Evolutionary conservation across 1,140 invertebrate genomes (phyloP), one percentile per base, ranked within the genome.

Genomic region (Schlechtendalia chinensis): DNA sequence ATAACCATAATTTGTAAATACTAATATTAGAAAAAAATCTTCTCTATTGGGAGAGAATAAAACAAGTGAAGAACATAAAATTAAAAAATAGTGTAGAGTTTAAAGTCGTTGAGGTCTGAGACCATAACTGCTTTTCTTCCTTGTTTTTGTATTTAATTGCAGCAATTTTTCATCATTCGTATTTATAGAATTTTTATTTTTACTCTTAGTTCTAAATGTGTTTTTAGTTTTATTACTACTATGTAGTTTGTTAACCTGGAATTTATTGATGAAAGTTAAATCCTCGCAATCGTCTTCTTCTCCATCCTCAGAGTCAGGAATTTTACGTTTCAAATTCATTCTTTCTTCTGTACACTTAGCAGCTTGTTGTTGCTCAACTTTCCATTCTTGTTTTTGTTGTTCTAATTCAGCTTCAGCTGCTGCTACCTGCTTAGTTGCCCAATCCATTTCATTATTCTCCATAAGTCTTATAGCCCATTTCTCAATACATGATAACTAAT

Each of bases 331-430:
- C 56, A 87, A 87, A 45, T 77, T 77, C 56, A 91, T 39, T 79
- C 82, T 74, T 72, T 80, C 39, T 71, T 88, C 67, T 92, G 91
- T 83, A 94, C 90, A 85, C 95, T 92, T 84, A 93, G 91, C 74
- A 91, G 87, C 84, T 74, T 93, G 91, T 81, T 93, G 91, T 81
- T 95, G 90, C 84, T 93, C 93, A 79, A 93, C 86, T 85, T 98
- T 96, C 96, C 97, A 98, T 84, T 98, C 95, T 83, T 92, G 92
- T 86, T 97, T 97, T 86, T 95, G 91, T 82, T 93, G 90, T 84
- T 96, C 94, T 81, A 97, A 91, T 86, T 98, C 93, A 22, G 94
- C 93, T 85, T 96, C 94, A 14, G 95, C 96, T 16, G 92, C 92
- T 29, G 94, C 92, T 17, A 96, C 84, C 83, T 95, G 93, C 83